Evolutionary conservation across 2,797 vertebrate genomes (phyloP), one percentile per base, ranked within the genome.

Genomic region (Propithecus deckenii): DNA sequence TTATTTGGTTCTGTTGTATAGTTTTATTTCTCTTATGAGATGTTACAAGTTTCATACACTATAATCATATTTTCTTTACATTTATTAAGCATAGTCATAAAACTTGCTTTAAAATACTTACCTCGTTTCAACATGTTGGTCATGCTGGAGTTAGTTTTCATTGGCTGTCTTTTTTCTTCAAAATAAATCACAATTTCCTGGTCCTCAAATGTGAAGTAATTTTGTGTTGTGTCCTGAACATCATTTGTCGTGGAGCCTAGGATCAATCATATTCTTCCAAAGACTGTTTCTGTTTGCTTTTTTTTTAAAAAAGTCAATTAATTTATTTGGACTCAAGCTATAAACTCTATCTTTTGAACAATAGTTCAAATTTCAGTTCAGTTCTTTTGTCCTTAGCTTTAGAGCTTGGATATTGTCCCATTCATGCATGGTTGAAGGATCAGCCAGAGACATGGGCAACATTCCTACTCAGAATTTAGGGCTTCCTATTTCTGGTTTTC

Each of bases 61-160:
- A 46, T 81, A 7, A 80, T 20, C 18, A 80, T 65, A 61, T 92
- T 84, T 84, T 38, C 38, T 92, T 81, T 83, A 90, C 14, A 63
- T 69, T 46, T 92, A 79, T 71, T 94, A 32, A 90, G 41, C 35
- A 86, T 2, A 41, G 18, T 92, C 74, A 84, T 84, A 69, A 86
- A 96, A 78, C 15, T 25, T 83, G 41, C 50, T 87, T 83, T 90
- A 75, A 84, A 92, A 94, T 80, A 48, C 28, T 86, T 94, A 43
- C 20, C 38, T 63, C 79, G 13, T 48, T 90, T 32, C 59, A 78
- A 46, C 4, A 75, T 55, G 83, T 76, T 87, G 41, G 11, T 74
- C 43, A 63, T 10, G 6, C 69, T 87, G 3, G 38, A 90, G 17
- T 86, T 41, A 61, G 9, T 65, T 46, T 89, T 81, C 23, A 69